Conservation (phyloP, 2,113 vertebrate genomes). For the Gila orcuttii region DNA sequence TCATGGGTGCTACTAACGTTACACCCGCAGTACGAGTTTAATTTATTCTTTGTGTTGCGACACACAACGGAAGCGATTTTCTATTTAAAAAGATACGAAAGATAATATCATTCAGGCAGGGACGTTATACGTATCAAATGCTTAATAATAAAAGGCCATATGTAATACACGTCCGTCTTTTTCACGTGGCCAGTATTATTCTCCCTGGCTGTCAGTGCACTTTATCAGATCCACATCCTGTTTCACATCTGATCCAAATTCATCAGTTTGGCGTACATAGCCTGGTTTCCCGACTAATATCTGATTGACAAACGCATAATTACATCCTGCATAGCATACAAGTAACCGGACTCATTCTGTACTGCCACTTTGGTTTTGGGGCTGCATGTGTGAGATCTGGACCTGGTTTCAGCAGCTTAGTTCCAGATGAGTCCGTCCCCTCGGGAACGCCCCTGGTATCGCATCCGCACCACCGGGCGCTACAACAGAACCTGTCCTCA, state of each 20-base stretch:
- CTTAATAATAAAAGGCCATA: constrained; percentile 16
- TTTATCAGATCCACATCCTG: constrained; percentile 22
- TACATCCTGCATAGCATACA: not conserved
- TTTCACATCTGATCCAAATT: not conserved
- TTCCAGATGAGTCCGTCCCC: constrained; percentile 69
- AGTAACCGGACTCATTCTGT: constrained; percentile 12
- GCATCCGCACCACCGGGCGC: constrained; percentile 68
- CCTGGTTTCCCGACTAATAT: not conserved
- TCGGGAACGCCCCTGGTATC: constrained; percentile 75
- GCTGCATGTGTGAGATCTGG: constrained; percentile 42
- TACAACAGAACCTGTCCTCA: constrained; percentile 68
- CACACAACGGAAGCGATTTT: not conserved
- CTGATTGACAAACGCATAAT: constrained; percentile 24
- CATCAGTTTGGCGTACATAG: not conserved
- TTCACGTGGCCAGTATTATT: constrained; percentile 28
- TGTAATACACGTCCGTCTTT: constrained; percentile 23
- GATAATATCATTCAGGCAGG: not conserved
- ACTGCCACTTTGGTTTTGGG: constrained; percentile 20
- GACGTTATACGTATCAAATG: constrained; percentile 10
- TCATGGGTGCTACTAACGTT: constrained; percentile 10
- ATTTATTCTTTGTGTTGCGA: constrained; percentile 27
- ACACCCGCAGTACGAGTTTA: not conserved
- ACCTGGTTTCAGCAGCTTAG: constrained; percentile 63
- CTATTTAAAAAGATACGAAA: not conserved
- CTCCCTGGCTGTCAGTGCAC: constrained; percentile 15